These are phyloP conservation scores for Bombus huntii DNA, from an alignment of 1,140 invertebrate genomes.

Conservation along the genomic window DNA sequence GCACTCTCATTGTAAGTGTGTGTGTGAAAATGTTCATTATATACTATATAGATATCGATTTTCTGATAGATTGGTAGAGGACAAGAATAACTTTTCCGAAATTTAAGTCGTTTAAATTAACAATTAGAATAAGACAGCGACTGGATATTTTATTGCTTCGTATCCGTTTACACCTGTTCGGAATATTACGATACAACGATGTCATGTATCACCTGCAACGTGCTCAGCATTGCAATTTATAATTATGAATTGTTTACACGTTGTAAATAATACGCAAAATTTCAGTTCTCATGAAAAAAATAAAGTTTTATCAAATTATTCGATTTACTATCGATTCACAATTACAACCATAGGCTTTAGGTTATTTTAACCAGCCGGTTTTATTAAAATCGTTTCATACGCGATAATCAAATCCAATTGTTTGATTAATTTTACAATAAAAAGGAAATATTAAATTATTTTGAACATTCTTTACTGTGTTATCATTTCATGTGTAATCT, in stretches of 20 bases:
- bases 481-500: not conserved
- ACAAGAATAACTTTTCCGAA: not conserved
- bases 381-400: not conserved
- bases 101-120: conserved; percentile 27
- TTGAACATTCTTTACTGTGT: not conserved
- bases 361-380: not conserved
- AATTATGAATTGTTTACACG: not conserved
- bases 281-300: not conserved
- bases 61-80: too few species aligned
- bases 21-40: not conserved
- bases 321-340: not conserved
- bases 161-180: conserved; percentile 12
- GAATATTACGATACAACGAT: not conserved
- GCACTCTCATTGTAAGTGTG: not conserved
- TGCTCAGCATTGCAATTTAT: not conserved
- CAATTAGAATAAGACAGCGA: conserved; percentile 21
- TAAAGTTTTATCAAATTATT: not conserved
- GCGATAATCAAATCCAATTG: not conserved
- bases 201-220: not conserved
- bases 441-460: conserved; percentile 12
- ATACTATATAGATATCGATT: not conserved
- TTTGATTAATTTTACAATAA: not conserved
- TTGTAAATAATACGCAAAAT: not conserved
- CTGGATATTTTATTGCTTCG: not conserved
- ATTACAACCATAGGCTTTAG: too few species aligned